Evolutionary conservation across 2,888 invertebrate species (phyloP), one percentile per base, ranked within the genome.

Genomic region (Ornithoptera alexandrae): DNA sequence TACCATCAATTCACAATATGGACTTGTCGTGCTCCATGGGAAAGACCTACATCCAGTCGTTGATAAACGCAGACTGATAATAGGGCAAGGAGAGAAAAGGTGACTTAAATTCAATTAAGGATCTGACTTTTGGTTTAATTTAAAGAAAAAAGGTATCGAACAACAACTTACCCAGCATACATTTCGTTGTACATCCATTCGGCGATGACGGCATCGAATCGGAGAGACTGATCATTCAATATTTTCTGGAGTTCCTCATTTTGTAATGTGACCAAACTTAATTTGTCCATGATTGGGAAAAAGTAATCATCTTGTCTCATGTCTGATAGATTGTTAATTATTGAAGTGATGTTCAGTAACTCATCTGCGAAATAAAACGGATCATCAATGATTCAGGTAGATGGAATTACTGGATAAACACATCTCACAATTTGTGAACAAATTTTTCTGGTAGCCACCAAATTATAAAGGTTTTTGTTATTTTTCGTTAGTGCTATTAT

Each of bases 101-200:
- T 8, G 10, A 42, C 12, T 42, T 42, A 7, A 10, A 10, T 5
- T 42, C 7, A 42, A 42, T 42, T 42, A 42, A 0, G 8, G 42
- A 10, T 42, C 12, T 12, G 6, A 22, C 12, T 3, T 8, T 18
- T 57, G 0, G 18, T 2, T 57, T 57, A 2, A 20, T 57, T 10
- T 57, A 8, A 56, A 20, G 8, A 57, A 20, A 20, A 20, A 20
- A 15, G 15, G 10, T 22, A 12, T 39, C 62, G 46, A 62, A 59
- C 46, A 18, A 71, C 18, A 53, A 58, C 60, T 69, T 62, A 56
- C 65, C 65, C 58, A 46, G 68, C 62, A 42, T 65, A 70, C 12
- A 70, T 22, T n/a, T 75, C 75, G 17, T 65, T 76, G 61, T 83
- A 85, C 79, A 88, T 76, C 79, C 84, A 88, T 71, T 89, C 88